phyloP scores from a whole-genome alignment of 2,797 vertebrate species.

The Sebastes oblongus region DNA sequence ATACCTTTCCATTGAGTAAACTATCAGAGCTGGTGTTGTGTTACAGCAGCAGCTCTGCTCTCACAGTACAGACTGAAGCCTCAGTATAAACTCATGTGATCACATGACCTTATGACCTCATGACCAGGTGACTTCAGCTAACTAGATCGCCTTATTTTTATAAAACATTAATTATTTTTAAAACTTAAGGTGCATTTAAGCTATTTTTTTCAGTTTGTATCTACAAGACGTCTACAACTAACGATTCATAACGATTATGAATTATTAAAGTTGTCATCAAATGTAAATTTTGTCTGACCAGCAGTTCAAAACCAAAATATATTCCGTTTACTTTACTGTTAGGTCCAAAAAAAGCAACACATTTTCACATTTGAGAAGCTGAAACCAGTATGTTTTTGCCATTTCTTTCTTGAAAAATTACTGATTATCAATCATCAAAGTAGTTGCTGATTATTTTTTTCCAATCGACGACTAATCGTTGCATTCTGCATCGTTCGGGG shows the following conservation, averaged over 20 bases:
- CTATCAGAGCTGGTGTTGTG: conserved; percentile 54
- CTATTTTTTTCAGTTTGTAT: neutral
- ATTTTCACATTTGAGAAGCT: neutral
- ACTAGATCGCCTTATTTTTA: neutral
- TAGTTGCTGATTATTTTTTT: neutral
- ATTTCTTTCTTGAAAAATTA: too few species aligned
- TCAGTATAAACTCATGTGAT: neutral
- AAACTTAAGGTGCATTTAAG: neutral
- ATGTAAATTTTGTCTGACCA: too few species aligned
- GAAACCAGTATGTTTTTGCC: neutral
- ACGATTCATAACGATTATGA: too few species aligned
- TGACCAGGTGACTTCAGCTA: neutral
- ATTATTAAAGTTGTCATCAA: neutral
- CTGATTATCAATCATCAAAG: neutral
- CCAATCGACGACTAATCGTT: too few species aligned
- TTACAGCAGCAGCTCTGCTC: conserved; percentile 58
- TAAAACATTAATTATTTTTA: neutral
- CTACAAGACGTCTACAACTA: neutral
- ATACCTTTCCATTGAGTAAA: conserved; percentile 33
- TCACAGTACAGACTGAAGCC: neutral
- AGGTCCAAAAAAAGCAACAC: neutral
- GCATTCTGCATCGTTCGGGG: neutral
- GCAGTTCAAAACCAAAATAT: neutral
- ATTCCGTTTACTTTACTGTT: neutral
- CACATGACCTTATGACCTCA: neutral